phyloP scores from a whole-genome alignment of 2,888 invertebrate genomes.

The Agrochola macilenta region DNA sequence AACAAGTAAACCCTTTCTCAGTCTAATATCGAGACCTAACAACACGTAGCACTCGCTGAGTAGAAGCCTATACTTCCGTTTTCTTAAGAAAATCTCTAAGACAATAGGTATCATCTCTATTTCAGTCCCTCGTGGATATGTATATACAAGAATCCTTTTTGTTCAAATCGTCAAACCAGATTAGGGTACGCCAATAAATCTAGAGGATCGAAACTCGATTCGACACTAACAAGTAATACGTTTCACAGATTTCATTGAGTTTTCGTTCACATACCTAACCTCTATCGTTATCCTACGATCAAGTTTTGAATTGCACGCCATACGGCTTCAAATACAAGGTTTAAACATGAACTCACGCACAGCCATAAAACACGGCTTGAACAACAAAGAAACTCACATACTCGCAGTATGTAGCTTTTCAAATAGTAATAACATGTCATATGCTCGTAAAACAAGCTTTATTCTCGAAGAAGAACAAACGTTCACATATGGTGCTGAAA shows the following conservation, averaged over 20 bases:
- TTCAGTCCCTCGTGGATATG: slow-evolving; percentile 35
- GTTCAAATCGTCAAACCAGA: slow-evolving; percentile 50
- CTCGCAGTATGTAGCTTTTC: slow-evolving; percentile 28
- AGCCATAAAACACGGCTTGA: slow-evolving; percentile 8
- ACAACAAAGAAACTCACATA: slow-evolving; percentile 33
- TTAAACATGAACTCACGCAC: not conserved
- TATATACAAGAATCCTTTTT: slow-evolving; percentile 48
- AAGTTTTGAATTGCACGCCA: not conserved
- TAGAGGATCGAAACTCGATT: slow-evolving; percentile 27
- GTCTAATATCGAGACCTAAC: slow-evolving; percentile 33
- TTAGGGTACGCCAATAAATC: slow-evolving; percentile 51
- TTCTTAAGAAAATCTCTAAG: slow-evolving; percentile 35
- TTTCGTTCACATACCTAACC: not conserved
- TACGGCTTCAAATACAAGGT: not conserved
- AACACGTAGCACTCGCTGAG: slow-evolving; percentile 33
- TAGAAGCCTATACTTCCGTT: slow-evolving; percentile 34
- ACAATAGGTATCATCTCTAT: slow-evolving; percentile 32
- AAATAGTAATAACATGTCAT: slow-evolving; percentile 38
- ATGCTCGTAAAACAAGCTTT: slow-evolving; percentile 14
- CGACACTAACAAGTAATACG: slow-evolving; percentile 22
- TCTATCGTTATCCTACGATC: not conserved
- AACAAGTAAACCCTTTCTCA: slow-evolving; percentile 50
- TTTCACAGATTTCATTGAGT: slow-evolving; percentile 17
- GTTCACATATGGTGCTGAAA: not conserved
- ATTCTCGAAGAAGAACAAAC: slow-evolving; percentile 25